Evolutionary conservation across 30 jellyfish, hydroid and myxozoan genomes (phyloP).

Genomic region (Aurelia aurita complex sp. Pacific): DNA sequence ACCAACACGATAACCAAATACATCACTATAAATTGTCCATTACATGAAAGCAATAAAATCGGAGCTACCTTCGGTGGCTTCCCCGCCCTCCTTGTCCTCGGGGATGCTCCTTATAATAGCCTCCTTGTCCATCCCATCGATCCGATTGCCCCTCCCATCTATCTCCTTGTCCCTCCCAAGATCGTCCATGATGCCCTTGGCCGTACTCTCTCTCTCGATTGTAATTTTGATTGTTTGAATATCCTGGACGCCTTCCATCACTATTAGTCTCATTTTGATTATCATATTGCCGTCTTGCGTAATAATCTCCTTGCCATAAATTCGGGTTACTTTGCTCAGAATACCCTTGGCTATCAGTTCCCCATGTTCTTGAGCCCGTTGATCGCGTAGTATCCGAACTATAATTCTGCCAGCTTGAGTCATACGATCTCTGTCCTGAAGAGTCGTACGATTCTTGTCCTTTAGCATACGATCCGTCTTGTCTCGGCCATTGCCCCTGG

Average conservation of each 20-base stretch:
- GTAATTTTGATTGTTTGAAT: conserved; percentile 14
- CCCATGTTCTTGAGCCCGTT: conserved; percentile 21
- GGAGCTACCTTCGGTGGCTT: conserved; percentile 35
- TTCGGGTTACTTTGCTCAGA: conserved; percentile 3
- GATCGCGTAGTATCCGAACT: conserved; percentile 6
- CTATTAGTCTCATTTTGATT: conserved; percentile 1
- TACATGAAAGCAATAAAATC: background rate
- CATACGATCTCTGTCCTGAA: too few species aligned
- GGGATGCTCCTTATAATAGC: conserved; percentile 11
- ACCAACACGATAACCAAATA: background rate
- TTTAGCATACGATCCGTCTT: background rate
- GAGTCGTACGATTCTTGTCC: conserved; percentile 1
- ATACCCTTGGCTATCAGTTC: background rate
- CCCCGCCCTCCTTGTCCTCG: conserved; percentile 40
- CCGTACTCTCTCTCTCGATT: background rate
- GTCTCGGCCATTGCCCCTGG: conserved; percentile 22
- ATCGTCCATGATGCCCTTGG: conserved; percentile 11
- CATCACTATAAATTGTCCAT: conserved; percentile 2
- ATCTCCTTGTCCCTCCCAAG: conserved; percentile 38
- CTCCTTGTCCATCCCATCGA: conserved; percentile 1
- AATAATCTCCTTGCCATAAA: conserved; percentile 49
- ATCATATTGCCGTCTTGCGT: conserved; percentile 14
- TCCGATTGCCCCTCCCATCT: conserved; percentile 3
- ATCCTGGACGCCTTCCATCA: conserved; percentile 24
- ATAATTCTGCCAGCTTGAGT: conserved; percentile 28